phyloP scores from a whole-genome alignment of 2,113 vertebrate genomes.

The Nematolebias whitei region DNA sequence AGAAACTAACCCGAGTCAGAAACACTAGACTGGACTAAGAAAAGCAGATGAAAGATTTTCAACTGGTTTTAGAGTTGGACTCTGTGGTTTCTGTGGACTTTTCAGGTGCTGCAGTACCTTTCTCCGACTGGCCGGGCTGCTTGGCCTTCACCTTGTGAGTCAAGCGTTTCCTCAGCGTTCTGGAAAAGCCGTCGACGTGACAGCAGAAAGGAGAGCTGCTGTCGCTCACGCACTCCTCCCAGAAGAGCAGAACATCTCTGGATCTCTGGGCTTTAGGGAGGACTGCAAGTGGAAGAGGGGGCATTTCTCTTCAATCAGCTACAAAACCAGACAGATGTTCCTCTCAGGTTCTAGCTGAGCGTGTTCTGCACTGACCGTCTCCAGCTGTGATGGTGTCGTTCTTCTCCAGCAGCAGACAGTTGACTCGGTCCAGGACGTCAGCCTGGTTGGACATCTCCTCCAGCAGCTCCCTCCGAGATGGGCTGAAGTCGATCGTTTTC shows the following conservation, averaged over 20 bases:
- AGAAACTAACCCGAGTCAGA: too few relatives aligned
- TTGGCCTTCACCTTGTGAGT: constrained; percentile 87
- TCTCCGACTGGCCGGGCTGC: constrained; percentile 87
- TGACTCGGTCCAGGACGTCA: constrained; percentile 68
- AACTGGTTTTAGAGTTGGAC: too few relatives aligned
- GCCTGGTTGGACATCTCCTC: constrained; percentile 72
- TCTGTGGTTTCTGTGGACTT: background rate
- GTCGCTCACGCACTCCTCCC: constrained; percentile 82
- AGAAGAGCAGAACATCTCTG: constrained; percentile 83
- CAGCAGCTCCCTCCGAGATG: constrained; percentile 63
- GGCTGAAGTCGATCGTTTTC: constrained; percentile 44
- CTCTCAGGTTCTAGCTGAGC: background rate
- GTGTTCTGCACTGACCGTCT: constrained; percentile 65
- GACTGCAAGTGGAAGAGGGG: constrained; percentile 72
- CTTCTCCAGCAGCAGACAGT: constrained; percentile 66
- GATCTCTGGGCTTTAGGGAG: constrained; percentile 81
- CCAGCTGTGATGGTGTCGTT: constrained; percentile 53
- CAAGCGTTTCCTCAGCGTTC: constrained; percentile 81
- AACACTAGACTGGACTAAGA: too few relatives aligned
- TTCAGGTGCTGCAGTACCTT: constrained; percentile 75
- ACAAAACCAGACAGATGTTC: background rate
- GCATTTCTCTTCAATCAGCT: background rate
- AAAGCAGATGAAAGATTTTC: too few relatives aligned
- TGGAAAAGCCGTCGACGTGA: constrained; percentile 72
- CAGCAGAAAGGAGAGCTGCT: constrained; percentile 80